Evolutionary conservation across 1,140 invertebrate species (phyloP).

Genomic region (Saccostrea cuccullata): DNA sequence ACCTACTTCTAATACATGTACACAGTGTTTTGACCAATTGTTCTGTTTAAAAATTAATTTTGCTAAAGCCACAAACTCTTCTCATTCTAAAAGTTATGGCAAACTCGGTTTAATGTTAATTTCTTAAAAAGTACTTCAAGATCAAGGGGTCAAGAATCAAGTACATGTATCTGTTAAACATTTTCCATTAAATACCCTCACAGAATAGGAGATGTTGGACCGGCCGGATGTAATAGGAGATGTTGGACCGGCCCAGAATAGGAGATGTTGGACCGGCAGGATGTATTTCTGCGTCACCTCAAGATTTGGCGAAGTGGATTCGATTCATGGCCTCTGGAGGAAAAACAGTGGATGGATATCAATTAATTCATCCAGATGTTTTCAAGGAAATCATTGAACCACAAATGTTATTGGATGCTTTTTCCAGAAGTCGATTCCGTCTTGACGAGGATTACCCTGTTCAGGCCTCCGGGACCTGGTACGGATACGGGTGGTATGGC

Average conservation of each 20-base stretch:
- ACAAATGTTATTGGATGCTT: not conserved
- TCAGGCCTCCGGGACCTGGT: not conserved
- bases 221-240: no score
- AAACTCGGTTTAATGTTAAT: no score
- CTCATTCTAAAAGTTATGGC: no score
- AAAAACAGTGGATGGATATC: not conserved
- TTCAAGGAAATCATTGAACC: not conserved
- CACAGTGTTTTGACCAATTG: not conserved
- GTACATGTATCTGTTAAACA: no score
- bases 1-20: not conserved
- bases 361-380: constrained; percentile 11
- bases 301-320: not conserved
- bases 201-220: not conserved
- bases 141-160: no score
- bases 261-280: not conserved
- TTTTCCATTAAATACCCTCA: no score
- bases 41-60: not conserved
- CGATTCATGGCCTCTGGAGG: constrained; percentile 1
- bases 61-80: no score
- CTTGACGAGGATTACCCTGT: not conserved
- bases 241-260: not conserved
- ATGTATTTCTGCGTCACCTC: not conserved
- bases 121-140: no score
- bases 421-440: not conserved
- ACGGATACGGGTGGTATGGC: not conserved